Evolutionary conservation across 2,888 invertebrate genomes (phyloP).

Genomic region (Lithophane ornitopus): DNA sequence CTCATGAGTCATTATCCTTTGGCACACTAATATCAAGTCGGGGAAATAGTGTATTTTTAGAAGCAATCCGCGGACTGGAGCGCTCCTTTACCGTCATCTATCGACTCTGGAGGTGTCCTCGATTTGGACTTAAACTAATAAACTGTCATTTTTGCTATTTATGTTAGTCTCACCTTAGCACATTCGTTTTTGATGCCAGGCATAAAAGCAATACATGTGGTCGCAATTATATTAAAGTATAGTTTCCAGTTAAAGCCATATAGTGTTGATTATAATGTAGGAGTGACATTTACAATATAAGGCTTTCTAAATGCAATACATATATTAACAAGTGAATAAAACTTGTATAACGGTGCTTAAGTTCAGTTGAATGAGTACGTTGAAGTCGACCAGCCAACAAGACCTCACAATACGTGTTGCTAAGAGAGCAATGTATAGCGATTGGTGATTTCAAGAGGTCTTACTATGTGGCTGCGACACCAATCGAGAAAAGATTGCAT

Average conservation of each 20-base stretch:
- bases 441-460: conserved; percentile 53
- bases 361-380: conserved; percentile 61
- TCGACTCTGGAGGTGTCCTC: conserved; percentile 69
- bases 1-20: conserved; percentile 88
- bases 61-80: conserved; percentile 79
- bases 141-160: conserved; percentile 22
- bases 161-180: background rate
- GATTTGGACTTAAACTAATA: conserved; percentile 57
- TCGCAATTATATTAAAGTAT: background rate
- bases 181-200: background rate
- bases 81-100: conserved; percentile 72
- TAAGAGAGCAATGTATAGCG: conserved; percentile 18
- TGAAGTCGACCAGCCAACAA: conserved; percentile 42
- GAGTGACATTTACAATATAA: conserved; percentile 12
- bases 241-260: background rate
- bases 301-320: conserved; percentile 45
- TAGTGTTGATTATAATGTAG: background rate
- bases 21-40: conserved; percentile 83
- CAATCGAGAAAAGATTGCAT: conserved; percentile 65
- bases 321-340: conserved; percentile 55
- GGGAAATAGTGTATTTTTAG: conserved; percentile 88
- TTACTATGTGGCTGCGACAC: conserved; percentile 53
- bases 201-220: background rate
- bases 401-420: conserved; percentile 51
- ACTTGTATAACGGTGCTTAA: conserved; percentile 63